Evolutionary conservation across 2,888 invertebrate genomes (phyloP), one percentile per base, ranked within the genome.

Genomic region (Andrena bicolor): DNA sequence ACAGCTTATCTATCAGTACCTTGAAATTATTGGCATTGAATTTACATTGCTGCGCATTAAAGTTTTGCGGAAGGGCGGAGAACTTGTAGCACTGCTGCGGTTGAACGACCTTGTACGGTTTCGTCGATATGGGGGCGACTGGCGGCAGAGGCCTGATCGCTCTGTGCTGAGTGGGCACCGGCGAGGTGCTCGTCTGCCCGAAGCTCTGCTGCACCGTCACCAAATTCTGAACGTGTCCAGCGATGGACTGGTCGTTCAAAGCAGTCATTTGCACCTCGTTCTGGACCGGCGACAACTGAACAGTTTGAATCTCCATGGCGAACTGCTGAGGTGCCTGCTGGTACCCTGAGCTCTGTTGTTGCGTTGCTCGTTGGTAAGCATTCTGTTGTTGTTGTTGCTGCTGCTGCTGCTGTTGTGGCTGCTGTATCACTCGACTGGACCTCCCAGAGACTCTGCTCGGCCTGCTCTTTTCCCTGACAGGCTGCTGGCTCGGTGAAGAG

Each of bases 391-490:
- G 30, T 30, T 30, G 90, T 92, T 93, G 88, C 93, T 94, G 91
- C 91, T 94, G 91, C 41, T 94, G 94, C 69, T 90, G 90, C 90
- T 90, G 91, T 86, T 93, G 90, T 92, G 93, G 86, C 93, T 94
- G 91, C 90, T 95, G 92, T 16, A 88, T 90, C 64, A 90, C 83
- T n/a, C 91, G 90, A 85, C 80, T 90, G 28, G 72, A 58, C 51
- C 91, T 91, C 16, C 80, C 76, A 26, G 90, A 87, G 7, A 90
- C 70, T 85, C 92, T 90, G 26, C 87, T 91, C 48, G 86, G 83
- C 23, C 90, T 88, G 23, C 84, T 77, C 30, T 92, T 93, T 32
- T 91, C 92, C 53, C 90, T 86, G 20, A 87, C 78, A 4, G 87
- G 68, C 48, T 90, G 68, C 48, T 90, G 90, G 51, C 75, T 82